Evolutionary conservation across 2,888 invertebrate genomes (phyloP).

Genomic region (Cheiracanthium punctorium): DNA sequence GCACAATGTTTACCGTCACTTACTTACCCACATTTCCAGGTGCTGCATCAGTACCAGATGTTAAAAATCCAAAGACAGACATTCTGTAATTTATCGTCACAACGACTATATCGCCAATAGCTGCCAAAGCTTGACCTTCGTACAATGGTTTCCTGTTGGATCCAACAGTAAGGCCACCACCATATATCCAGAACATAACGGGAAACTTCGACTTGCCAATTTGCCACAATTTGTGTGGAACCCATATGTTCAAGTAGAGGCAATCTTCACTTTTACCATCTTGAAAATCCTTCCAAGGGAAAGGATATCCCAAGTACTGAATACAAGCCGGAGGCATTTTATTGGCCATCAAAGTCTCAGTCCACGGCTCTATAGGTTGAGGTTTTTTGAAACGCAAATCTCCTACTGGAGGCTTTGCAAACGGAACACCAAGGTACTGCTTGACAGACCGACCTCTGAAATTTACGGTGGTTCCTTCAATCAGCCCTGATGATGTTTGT

Average conservation of each 20-base stretch:
- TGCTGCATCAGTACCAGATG: constrained; percentile 21
- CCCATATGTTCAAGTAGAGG: constrained; percentile 60
- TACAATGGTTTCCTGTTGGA: constrained; percentile 7
- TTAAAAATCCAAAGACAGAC: constrained; percentile 37
- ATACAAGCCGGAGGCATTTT: constrained; percentile 25
- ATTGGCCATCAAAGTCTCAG: not conserved
- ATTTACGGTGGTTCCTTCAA: not conserved
- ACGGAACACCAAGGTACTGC: constrained; percentile 39
- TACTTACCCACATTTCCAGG: constrained; percentile 49
- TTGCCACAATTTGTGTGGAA: not conserved
- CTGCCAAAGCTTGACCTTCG: not conserved
- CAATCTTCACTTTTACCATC: constrained; percentile 55
- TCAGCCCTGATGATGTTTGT: not conserved
- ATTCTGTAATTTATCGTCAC: constrained; percentile 58
- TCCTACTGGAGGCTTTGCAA: constrained; percentile 38
- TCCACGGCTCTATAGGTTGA: not conserved
- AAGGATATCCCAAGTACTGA: constrained; percentile 14
- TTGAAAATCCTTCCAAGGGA: not conserved
- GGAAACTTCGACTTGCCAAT: constrained; percentile 6
- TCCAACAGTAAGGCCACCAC: constrained; percentile 35
- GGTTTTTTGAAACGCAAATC: constrained; percentile 29
- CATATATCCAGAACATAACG: constrained; percentile 60
- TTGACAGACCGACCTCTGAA: not conserved
- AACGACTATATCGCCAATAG: constrained; percentile 41
- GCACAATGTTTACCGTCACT: too few relatives aligned